A percentile compares a stretch with the other conserved stretches of the same genome.
phyloP scores from a whole-genome alignment of 2,888 invertebrate genomes.

The Ennomos fuscantarius region DNA sequence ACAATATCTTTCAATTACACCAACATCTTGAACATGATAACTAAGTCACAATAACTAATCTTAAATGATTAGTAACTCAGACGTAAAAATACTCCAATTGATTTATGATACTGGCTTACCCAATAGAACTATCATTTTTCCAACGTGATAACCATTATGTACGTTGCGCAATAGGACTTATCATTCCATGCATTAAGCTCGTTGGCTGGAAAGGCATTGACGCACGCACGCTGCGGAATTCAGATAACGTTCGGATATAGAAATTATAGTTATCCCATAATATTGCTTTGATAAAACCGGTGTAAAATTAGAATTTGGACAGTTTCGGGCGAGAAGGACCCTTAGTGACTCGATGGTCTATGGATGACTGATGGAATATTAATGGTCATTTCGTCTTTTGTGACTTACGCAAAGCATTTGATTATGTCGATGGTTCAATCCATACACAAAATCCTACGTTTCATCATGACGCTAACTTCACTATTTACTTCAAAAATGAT shows the following conservation, averaged over 20 bases:
- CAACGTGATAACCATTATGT: conserved; percentile 7
- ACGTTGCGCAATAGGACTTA: conserved; percentile 9
- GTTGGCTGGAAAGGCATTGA: conserved; percentile 41
- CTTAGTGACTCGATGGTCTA: too few relatives aligned
- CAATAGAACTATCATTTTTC: not conserved
- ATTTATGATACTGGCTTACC: not conserved
- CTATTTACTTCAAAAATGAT: not conserved
- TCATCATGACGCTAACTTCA: not conserved
- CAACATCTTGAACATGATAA: too few relatives aligned
- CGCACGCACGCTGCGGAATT: conserved; percentile 55
- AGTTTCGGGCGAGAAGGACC: too few relatives aligned
- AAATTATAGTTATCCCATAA: conserved; percentile 50
- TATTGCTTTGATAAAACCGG: conserved; percentile 31
- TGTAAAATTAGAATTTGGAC: not conserved
- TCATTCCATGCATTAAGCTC: conserved; percentile 7
- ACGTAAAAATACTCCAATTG: too few relatives aligned
- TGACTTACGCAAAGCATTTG: conserved; percentile 3
- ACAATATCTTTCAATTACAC: too few relatives aligned
- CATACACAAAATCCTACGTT: not conserved
- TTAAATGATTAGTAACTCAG: too few relatives aligned
- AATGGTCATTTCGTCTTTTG: not conserved
- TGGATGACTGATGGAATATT: too few relatives aligned
- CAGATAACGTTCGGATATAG: conserved; percentile 54
- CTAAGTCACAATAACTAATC: too few relatives aligned
- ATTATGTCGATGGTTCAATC: not conserved